A percentile compares a stretch with the other conserved stretches of the same genome.
These are phyloP conservation scores for Lysandra bellargus DNA, from an alignment of 2,888 invertebrate genomes.

Conservation along the genomic window DNA sequence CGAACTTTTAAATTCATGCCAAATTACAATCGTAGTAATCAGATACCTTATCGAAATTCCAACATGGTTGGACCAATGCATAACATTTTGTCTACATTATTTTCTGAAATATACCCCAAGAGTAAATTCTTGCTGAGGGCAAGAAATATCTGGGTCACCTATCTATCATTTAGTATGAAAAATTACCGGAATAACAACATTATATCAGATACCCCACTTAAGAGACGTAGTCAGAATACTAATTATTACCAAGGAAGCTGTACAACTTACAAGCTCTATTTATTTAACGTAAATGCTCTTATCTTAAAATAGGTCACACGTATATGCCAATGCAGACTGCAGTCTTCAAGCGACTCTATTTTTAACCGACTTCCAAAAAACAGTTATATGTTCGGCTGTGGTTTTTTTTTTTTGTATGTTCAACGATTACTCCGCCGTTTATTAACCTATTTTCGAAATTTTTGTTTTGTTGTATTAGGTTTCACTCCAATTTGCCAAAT, in stretches of 20 bases:
- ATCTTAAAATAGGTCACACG: slow-evolving; percentile 20
- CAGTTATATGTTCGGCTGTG: too few relatives aligned
- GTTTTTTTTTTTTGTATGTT: too few relatives aligned
- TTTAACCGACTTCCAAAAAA: background rate
- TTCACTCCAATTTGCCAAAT: too few relatives aligned
- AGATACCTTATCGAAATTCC: background rate
- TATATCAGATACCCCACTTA: background rate
- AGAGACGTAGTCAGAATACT: slow-evolving; percentile 13
- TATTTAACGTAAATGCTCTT: slow-evolving; percentile 25
- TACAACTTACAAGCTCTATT: slow-evolving; percentile 8
- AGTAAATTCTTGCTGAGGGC: background rate
- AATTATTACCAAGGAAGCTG: slow-evolving; percentile 1
- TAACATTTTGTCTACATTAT: background rate
- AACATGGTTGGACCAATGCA: background rate
- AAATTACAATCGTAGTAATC: background rate
- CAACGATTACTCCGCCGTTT: too few relatives aligned
- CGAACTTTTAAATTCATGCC: background rate
- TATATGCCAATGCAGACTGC: slow-evolving; percentile 12
- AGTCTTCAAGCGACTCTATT: slow-evolving; percentile 14
- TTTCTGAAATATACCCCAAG: background rate
- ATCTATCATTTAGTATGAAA: background rate
- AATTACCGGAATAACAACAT: background rate
- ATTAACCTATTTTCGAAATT: too few relatives aligned
- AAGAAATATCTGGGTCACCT: slow-evolving; percentile 1
- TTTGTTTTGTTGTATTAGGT: too few relatives aligned